Evolutionary conservation across 2,888 invertebrate genomes (phyloP), one percentile per base, ranked within the genome.

Genomic region (Oegoconia quadripuncta): DNA sequence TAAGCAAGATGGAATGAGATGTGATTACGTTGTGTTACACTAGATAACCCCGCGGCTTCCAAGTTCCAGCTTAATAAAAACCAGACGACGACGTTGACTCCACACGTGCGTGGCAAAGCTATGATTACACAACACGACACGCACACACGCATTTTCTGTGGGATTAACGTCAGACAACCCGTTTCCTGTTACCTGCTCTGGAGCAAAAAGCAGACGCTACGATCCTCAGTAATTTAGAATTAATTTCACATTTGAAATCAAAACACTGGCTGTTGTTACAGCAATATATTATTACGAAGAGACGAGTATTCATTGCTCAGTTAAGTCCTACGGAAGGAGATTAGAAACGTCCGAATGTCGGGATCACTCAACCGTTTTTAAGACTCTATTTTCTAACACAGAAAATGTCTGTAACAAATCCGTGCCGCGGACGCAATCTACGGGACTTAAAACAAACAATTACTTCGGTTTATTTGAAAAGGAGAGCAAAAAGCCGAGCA

Each of bases 381-480:
- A 74, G 76, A 70, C 76, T 83, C 71, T 74, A 81, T 83, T 80
- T 77, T 74, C 73, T 73, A 70, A 70, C 61, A 59, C 61, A 68
- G 52, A 79, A 74, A 78, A 74, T 68, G 63, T 75, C 76, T 76
- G 80, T 80, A 75, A 78, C 81, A 74, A 83, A 84, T 80, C 72
- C 68, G 73, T 69, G 60, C 70, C 63, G 74, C 74, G 75, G 74
- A 79, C 73, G 74, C 79, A 79, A 83, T 79, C 80, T 77, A 74
- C 72, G 68, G 65, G 72, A 66, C 72, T 78, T 86, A 86, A 83
- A 87, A 86, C 87, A 87, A 87, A 87, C 86, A 86, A 86, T 87
- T 86, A 84, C 82, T 81, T 74, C 59, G 76, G 75, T 83, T 83
- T 84, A 78, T 84, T 86, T 81, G 78, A 75, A 77, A 78, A 79